phyloP scores from a whole-genome alignment of 2,888 invertebrate species.

The Anagyrus pseudococci region DNA sequence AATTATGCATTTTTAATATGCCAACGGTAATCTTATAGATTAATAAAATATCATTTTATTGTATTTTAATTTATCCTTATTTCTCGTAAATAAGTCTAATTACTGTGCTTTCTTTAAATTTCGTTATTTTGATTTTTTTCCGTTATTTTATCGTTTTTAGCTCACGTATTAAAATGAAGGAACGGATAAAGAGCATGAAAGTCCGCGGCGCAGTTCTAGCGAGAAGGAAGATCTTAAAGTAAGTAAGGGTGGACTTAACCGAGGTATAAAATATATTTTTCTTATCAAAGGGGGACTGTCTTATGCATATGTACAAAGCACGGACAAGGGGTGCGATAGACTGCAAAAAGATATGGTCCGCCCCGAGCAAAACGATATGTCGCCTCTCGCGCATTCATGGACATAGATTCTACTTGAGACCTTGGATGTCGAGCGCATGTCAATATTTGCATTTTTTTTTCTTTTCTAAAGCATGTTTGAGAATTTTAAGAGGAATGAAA shows the following conservation, averaged over 20 bases:
- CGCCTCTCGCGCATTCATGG: constrained; percentile 31
- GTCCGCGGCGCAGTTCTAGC: constrained; percentile 1
- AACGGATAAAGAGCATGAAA: constrained; percentile 20
- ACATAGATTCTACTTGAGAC: constrained; percentile 36
- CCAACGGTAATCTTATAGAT: too few relatives aligned
- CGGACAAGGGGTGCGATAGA: constrained; percentile 32
- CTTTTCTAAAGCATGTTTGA: background rate
- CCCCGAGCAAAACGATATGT: constrained; percentile 4
- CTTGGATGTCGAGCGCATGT: constrained; percentile 34
- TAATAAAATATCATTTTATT: too few relatives aligned
- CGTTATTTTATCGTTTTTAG: constrained; percentile 28
- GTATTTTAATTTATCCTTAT: too few relatives aligned
- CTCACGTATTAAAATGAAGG: constrained; percentile 11
- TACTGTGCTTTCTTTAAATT: background rate
- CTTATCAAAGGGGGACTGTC: constrained; percentile 23
- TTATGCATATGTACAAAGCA: background rate
- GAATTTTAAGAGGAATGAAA: background rate
- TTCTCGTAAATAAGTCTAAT: too few relatives aligned
- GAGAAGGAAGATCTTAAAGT: constrained; percentile 10
- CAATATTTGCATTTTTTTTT: constrained; percentile 23
- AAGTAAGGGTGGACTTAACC: constrained; percentile 11
- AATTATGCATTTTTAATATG: too few relatives aligned
- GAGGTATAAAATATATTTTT: constrained; percentile 32
- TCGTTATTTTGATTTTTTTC: constrained; percentile 15
- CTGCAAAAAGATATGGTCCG: constrained; percentile 24